Conservation (phyloP, 2,888 invertebrate species). For the Drosophila nr. perissopoda region DNA sequence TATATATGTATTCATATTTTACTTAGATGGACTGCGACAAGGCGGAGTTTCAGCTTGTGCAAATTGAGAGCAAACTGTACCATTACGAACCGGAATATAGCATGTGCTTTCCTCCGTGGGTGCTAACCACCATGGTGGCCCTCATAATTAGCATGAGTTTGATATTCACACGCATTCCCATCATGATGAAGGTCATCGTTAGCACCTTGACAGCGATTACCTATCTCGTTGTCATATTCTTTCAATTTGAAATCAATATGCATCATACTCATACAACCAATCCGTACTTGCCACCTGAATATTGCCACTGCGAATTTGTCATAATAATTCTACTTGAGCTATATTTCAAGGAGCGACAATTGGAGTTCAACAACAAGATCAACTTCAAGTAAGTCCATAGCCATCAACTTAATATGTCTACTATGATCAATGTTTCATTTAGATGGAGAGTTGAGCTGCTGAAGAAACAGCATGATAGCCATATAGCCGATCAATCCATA, state of each 20-base stretch:
- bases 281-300: conserved; percentile 88
- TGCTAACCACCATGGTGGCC: conserved; percentile 86
- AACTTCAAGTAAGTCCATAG: conserved; percentile 88
- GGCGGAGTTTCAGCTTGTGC: background rate
- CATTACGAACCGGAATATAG: conserved; percentile 35
- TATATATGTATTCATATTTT: background rate
- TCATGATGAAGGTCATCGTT: conserved; percentile 89
- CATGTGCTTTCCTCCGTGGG: conserved; percentile 82
- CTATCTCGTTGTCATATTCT: conserved; percentile 89
- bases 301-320: conserved; percentile 90
- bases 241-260: conserved; percentile 86
- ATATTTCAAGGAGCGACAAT: conserved; percentile 94
- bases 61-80: conserved; percentile 53
- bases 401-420: background rate
- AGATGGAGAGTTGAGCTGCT: conserved; percentile 89
- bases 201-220: conserved; percentile 87
- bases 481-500: conserved; percentile 93
- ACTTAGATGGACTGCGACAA: conserved; percentile 35
- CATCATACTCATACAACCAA: conserved; percentile 90
- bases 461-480: conserved; percentile 93
- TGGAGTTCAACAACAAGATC: conserved; percentile 94
- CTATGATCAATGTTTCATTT: conserved; percentile 2
- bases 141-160: conserved; percentile 89
- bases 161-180: conserved; percentile 93
- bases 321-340: conserved; percentile 90